Conservation (phyloP, 1,140 invertebrate species). For the Ectropis grisescens region DNA sequence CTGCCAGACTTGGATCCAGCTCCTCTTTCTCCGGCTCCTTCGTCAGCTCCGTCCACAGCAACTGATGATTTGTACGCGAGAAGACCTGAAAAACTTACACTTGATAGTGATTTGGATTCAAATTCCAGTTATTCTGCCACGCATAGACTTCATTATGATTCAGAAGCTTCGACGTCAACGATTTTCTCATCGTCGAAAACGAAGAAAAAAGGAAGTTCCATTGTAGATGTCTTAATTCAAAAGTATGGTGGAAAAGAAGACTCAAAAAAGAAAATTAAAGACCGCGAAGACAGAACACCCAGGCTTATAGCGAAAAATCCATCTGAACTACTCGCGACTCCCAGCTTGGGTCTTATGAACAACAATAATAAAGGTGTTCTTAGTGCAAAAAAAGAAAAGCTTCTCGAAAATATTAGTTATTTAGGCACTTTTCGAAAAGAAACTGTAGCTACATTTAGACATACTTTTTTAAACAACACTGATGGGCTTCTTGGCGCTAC, state of each 20-base stretch:
- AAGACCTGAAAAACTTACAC: conserved; percentile 49
- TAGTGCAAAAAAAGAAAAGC: conserved; percentile 62
- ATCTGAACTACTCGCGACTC: conserved; percentile 74
- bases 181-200: conserved; percentile 72
- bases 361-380: conserved; percentile 64
- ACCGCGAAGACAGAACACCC: conserved; percentile 61
- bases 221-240: conserved; percentile 75
- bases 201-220: conserved; percentile 73
- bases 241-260: conserved; percentile 74
- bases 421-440: conserved; percentile 80
- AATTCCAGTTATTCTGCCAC: conserved; percentile 74
- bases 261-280: conserved; percentile 69
- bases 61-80: conserved; percentile 59
- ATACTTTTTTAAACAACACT: conserved; percentile 77
- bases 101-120: conserved; percentile 77
- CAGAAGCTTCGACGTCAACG: conserved; percentile 75
- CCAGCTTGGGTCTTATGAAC: conserved; percentile 67
- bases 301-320: conserved; percentile 71
- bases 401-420: conserved; percentile 69
- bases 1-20: conserved; percentile 81
- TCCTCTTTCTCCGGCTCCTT: conserved; percentile 75
- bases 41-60: conserved; percentile 61
- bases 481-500: conserved; percentile 68
- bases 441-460: conserved; percentile 77
- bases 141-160: conserved; percentile 74